Evolutionary conservation across 35 echinoderm and acorn worm genomes (phyloP).

Genomic region (Patiria miniata): DNA sequence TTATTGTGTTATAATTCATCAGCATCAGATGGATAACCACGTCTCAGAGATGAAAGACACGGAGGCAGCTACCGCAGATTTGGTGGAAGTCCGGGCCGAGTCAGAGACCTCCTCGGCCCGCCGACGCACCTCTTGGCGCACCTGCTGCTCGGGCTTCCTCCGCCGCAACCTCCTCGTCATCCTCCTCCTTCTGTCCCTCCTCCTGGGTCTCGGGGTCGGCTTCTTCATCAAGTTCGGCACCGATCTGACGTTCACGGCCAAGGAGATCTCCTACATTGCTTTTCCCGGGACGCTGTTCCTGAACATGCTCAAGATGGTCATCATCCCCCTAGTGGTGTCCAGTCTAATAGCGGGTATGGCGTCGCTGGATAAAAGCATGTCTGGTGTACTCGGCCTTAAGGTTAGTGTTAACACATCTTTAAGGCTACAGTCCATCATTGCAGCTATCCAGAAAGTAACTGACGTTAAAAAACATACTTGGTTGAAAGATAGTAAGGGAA

Average conservation of each 20-base stretch:
- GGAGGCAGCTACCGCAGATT: too few species aligned
- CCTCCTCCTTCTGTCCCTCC: conserved; percentile 57
- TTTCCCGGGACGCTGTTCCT: conserved; percentile 95
- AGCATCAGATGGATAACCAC: too few species aligned
- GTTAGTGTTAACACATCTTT: background rate
- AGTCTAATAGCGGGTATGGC: conserved; percentile 91
- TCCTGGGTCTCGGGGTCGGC: conserved; percentile 69
- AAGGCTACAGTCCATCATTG: too few species aligned
- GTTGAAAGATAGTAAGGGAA: too few species aligned
- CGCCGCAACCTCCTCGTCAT: conserved; percentile 72
- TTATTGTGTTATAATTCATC: too few species aligned
- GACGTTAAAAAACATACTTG: too few species aligned
- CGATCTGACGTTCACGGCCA: conserved; percentile 60
- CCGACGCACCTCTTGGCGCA: background rate
- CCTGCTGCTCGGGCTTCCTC: conserved; percentile 38
- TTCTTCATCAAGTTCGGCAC: conserved; percentile 74
- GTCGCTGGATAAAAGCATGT: conserved; percentile 86
- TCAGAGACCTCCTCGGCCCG: background rate
- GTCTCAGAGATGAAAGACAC: too few species aligned
- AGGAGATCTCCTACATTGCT: conserved; percentile 88
- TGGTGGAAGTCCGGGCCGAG: background rate
- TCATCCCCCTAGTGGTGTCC: conserved; percentile 83
- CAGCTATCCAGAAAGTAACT: too few species aligned
- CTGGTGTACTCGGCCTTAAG: conserved; percentile 47
- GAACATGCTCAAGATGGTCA: conserved; percentile 93